phyloP scores from a whole-genome alignment of 2,113 vertebrate genomes.

The Cebidichthys violaceus region DNA sequence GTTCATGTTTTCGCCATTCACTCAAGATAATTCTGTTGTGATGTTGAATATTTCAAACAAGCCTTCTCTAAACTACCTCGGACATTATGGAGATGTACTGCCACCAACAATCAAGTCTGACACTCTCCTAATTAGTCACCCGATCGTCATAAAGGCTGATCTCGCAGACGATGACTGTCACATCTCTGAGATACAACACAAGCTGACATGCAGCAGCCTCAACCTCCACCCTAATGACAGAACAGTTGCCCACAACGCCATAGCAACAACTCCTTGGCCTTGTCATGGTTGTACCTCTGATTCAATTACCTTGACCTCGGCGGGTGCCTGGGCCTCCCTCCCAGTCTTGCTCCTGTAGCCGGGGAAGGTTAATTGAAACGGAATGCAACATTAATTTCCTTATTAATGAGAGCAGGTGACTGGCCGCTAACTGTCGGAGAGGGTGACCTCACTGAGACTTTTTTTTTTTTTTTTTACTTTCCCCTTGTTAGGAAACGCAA shows the following conservation, averaged over 20 bases:
- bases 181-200: constrained; percentile 35
- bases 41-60: background rate
- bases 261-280: constrained; percentile 71
- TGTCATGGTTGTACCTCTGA: constrained; percentile 77
- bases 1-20: background rate
- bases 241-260: constrained; percentile 65
- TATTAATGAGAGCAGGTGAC: constrained; percentile 82
- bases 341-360: constrained; percentile 76
- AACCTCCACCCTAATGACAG: constrained; percentile 53
- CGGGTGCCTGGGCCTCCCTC: constrained; percentile 75
- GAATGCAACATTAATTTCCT: constrained; percentile 86
- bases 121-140: constrained; percentile 34
- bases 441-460: constrained; percentile 64
- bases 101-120: constrained; percentile 31
- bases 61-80: background rate
- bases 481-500: constrained; percentile 47
- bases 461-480: constrained; percentile 17
- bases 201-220: constrained; percentile 54
- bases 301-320: constrained; percentile 86
- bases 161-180: constrained; percentile 36
- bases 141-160: constrained; percentile 27
- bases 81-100: constrained; percentile 37
- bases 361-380: constrained; percentile 87
- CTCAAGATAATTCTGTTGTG: background rate
- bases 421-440: constrained; percentile 60